phyloP scores from a whole-genome alignment of 2,888 invertebrate genomes.

The Apotomis capreana region DNA sequence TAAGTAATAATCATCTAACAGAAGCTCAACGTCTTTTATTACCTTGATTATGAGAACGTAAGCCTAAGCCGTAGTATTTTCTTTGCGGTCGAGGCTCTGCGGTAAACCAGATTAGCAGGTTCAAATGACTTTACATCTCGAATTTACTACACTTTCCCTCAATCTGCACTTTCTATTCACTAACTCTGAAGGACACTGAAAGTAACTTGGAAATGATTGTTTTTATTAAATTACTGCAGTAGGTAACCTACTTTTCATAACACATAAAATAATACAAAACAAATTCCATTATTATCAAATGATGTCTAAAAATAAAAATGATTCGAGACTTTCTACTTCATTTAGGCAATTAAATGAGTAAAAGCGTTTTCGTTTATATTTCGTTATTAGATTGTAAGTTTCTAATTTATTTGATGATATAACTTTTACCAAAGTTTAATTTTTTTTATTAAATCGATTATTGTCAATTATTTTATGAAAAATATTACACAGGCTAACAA shows the following conservation, averaged over 20 bases:
- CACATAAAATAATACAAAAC: conserved; percentile 5
- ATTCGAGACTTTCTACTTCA: conserved; percentile 31
- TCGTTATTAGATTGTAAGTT: conserved; percentile 1
- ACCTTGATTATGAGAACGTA: conserved; percentile 11
- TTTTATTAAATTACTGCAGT: conserved; percentile 2
- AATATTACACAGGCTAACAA: too few relatives aligned
- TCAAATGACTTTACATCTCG: conserved; percentile 12
- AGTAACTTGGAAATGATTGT: neutral
- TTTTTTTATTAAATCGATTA: too few relatives aligned
- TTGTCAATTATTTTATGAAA: too few relatives aligned
- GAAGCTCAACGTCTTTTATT: neutral
- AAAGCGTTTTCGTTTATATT: conserved; percentile 9
- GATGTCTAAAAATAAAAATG: conserved; percentile 29
- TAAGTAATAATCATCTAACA: neutral
- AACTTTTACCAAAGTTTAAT: neutral
- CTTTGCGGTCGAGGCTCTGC: conserved; percentile 24
- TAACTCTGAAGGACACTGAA: conserved; percentile 8
- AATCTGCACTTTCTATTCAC: conserved; percentile 20
- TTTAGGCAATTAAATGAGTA: conserved; percentile 35
- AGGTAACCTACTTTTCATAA: conserved; percentile 4
- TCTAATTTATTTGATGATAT: too few relatives aligned
- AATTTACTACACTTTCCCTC: conserved; percentile 25
- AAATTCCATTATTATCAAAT: conserved; percentile 23
- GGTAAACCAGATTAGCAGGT: conserved; percentile 30
- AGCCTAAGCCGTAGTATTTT: conserved; percentile 1